phyloP scores from a whole-genome alignment of 2,888 invertebrate genomes.

The Bimastos eiseni region DNA sequence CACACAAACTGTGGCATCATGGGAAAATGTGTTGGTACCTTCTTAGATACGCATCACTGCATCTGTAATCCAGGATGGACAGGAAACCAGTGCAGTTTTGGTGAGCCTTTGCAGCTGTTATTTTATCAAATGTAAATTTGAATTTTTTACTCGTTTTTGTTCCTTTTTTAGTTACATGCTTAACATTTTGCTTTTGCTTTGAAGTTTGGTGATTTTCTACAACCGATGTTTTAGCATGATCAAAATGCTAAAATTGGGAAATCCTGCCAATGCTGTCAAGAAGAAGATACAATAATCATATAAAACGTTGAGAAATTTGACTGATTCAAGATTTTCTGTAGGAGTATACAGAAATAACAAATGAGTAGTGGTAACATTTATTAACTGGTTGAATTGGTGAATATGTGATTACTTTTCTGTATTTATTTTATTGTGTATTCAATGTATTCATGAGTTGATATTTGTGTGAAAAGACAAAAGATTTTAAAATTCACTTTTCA shows the following conservation, averaged over 20 bases:
- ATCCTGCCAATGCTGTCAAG: too few relatives aligned
- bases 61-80: constrained; percentile 94
- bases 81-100: constrained; percentile 67
- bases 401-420: background rate
- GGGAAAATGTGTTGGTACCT: constrained; percentile 89
- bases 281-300: background rate
- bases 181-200: background rate
- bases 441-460: background rate
- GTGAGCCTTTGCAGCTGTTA: constrained; percentile 43
- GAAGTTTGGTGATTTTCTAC: background rate
- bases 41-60: constrained; percentile 69
- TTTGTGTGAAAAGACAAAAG: background rate
- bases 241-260: background rate
- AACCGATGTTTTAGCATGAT: background rate
- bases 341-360: too few relatives aligned
- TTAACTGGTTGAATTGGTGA: background rate
- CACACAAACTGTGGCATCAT: constrained; percentile 70
- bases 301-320: background rate
- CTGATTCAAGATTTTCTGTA: background rate
- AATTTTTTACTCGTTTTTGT: background rate
- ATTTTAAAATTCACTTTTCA: background rate
- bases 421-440: background rate
- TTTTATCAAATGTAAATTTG: background rate
- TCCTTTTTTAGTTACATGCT: background rate
- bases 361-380: background rate